Evolutionary conservation across 2,113 vertebrate species (phyloP).

Genomic region (Haemorhous mexicanus): DNA sequence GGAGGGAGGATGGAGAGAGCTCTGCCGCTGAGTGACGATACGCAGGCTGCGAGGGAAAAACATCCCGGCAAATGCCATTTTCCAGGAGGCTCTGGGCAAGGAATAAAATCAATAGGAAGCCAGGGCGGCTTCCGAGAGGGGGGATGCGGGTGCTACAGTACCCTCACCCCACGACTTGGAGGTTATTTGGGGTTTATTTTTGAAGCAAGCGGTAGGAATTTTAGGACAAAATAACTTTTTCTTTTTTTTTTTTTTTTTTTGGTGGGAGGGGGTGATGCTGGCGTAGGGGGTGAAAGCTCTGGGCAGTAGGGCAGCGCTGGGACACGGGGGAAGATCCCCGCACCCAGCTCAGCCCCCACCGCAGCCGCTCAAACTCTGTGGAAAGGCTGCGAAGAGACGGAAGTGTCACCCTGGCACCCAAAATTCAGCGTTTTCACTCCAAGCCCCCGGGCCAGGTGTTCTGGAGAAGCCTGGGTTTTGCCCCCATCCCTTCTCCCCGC

Average conservation of each 20-base stretch:
- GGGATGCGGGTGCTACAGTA: not conserved
- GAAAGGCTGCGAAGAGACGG: not conserved
- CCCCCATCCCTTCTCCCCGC: too few relatives aligned
- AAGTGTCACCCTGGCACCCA: not conserved
- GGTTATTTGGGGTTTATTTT: not conserved
- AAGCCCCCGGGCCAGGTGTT: not conserved
- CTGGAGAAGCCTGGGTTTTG: not conserved
- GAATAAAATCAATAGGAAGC: constrained; percentile 63
- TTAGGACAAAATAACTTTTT: not conserved
- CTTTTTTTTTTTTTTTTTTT: not conserved
- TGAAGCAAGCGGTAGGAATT: not conserved
- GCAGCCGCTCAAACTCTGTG: not conserved
- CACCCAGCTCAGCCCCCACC: not conserved
- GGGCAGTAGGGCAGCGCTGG: not conserved
- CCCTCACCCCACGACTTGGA: not conserved
- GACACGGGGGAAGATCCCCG: not conserved
- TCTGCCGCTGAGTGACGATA: constrained; percentile 79
- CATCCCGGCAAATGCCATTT: constrained; percentile 76
- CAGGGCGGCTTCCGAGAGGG: constrained; percentile 18
- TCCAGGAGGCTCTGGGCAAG: constrained; percentile 59
- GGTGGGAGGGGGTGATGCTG: not conserved
- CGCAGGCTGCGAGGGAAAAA: constrained; percentile 62
- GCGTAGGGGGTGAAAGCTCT: not conserved
- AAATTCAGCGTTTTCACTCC: not conserved
- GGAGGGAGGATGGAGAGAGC: constrained; percentile 73